phyloP scores from a whole-genome alignment of 2,797 vertebrate species.

The Chaenodraco wilsoni region DNA sequence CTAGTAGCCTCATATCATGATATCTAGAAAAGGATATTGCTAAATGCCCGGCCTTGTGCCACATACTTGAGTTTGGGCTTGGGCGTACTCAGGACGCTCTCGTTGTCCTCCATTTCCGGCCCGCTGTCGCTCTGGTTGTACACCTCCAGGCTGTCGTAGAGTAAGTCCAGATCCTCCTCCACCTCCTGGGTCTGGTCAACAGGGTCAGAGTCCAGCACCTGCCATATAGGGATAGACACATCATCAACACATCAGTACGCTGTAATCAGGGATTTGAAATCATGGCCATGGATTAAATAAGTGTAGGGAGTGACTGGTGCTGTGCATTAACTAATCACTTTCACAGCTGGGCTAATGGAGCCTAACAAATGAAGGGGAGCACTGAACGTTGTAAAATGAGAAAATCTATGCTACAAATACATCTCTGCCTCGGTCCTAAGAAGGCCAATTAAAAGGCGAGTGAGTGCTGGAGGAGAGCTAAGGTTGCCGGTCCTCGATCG shows the following conservation, averaged over 20 bases:
- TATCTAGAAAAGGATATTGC: too few relatives aligned
- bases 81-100: slow-evolving; percentile 86
- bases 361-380: slow-evolving; percentile 37
- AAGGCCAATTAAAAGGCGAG: slow-evolving; percentile 69
- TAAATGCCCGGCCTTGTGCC: too few relatives aligned
- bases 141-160: slow-evolving; percentile 86
- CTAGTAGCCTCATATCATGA: too few relatives aligned
- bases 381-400: slow-evolving; percentile 33
- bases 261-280: slow-evolving; percentile 44
- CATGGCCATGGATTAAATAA: slow-evolving; percentile 39
- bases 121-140: slow-evolving; percentile 88
- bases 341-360: slow-evolving; percentile 48
- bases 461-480: slow-evolving; percentile 41
- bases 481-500: slow-evolving; percentile 59
- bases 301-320: slow-evolving; percentile 30
- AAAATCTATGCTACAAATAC: slow-evolving; percentile 57
- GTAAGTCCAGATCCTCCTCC: slow-evolving; percentile 86
- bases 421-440: slow-evolving; percentile 38
- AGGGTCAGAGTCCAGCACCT: slow-evolving; percentile 87
- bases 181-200: slow-evolving; percentile 87
- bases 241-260: slow-evolving; percentile 28
- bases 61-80: slow-evolving; percentile 87
- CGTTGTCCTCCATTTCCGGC: slow-evolving; percentile 87
- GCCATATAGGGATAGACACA: slow-evolving; percentile 26
- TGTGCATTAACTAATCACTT: slow-evolving; percentile 52